Conservation (phyloP, 1,140 invertebrate species). For the Agrypnia vestita region DNA sequence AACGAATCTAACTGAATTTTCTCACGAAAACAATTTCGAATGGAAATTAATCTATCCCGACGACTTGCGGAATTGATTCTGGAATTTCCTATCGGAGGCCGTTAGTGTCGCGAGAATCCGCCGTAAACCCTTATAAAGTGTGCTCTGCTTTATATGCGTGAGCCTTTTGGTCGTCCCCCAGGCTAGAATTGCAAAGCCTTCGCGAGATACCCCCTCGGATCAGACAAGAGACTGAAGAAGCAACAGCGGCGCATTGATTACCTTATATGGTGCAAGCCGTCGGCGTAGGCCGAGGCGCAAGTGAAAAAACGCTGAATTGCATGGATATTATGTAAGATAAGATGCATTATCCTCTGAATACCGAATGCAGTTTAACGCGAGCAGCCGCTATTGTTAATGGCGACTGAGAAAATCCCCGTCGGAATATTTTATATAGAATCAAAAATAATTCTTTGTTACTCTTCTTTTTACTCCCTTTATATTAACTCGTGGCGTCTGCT, state of each 20-base stretch:
- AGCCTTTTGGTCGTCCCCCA: background rate
- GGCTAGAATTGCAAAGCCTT: background rate
- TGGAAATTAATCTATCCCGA: too few relatives aligned
- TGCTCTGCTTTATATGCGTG: background rate
- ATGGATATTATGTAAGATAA: background rate
- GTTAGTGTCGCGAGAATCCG: background rate
- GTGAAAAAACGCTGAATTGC: background rate
- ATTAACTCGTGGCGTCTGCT: too few relatives aligned
- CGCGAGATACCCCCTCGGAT: background rate
- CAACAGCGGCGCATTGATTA: background rate
- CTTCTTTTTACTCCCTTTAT: too few relatives aligned
- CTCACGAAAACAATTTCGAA: too few relatives aligned
- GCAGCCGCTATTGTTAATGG: too few relatives aligned
- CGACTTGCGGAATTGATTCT: too few relatives aligned
- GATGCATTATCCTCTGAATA: background rate
- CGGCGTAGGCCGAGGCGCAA: background rate
- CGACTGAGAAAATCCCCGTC: too few relatives aligned
- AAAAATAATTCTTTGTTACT: too few relatives aligned
- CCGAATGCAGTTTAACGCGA: too few relatives aligned
- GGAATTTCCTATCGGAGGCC: background rate
- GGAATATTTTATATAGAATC: too few relatives aligned
- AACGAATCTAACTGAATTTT: too few relatives aligned
- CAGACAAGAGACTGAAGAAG: slow-evolving; percentile 6
- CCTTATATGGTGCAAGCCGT: slow-evolving; percentile 4
- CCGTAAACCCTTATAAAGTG: slow-evolving; percentile 5